Evolutionary conservation across 1,140 invertebrate species (phyloP), one percentile per base, ranked within the genome.

Genomic region (Nylanderia fulva): DNA sequence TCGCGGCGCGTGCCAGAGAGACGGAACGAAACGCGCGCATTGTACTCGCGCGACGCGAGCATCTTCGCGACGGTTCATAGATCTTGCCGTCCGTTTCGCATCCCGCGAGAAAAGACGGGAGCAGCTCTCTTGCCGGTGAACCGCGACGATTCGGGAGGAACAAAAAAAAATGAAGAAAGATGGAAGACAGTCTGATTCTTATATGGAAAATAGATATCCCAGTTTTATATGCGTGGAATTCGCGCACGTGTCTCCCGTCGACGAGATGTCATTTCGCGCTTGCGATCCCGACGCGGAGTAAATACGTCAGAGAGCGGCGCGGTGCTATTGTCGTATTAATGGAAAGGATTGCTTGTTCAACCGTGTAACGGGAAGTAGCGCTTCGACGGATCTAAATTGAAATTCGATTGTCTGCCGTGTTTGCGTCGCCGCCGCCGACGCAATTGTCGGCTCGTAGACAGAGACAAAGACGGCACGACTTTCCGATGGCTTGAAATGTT

Each of bases 321-420:
- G 88, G 91, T 86, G 83, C 87, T 90, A 94, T 94, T 93, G 93
- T 93, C 90, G 92, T 88, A 90, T 93, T 94, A 93, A 94, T 93
- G 91, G 93, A 93, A 94, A 93, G 93, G 92, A 93, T 94, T 93
- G 93, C 89, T 93, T 90, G 92, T 91, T 92, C 89, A 90, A 92
- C 87, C 89, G 90, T 92, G 91, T 88, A 89, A 89, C 91, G 88
- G 89, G 90, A 85, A 90, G 87, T 86, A 86, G 90, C 92, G 92
- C 91, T 92, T 92, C 90, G 89, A 90, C 89, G 90, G 90, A 91
- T 91, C 92, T 92, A 94, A 93, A 94, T 94, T 93, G 93, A 94
- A 94, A 94, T 93, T 94, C 91, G 93, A 94, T 94, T 93, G 93
- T 94, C 90, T 92, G 82, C 76, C 83, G 61, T 87, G 88, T 88